These are phyloP conservation scores for Xenopus petersii DNA, from an alignment of 2,797 vertebrate genomes.

Conservation along the genomic window DNA sequence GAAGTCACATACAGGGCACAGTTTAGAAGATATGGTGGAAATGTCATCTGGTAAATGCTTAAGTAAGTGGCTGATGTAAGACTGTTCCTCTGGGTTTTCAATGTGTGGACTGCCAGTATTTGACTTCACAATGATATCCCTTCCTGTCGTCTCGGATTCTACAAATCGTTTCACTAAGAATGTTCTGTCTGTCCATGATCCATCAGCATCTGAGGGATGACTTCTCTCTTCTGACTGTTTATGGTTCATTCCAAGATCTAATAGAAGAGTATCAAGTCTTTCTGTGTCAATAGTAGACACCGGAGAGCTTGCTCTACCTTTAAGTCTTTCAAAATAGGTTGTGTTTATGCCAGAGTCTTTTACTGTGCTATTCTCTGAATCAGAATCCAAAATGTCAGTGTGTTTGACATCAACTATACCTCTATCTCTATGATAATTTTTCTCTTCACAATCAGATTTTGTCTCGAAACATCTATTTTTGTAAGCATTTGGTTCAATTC, in stretches of 20 bases:
- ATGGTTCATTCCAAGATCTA: slow-evolving; percentile 16
- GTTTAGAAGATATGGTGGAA: background rate
- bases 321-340: slow-evolving; percentile 2
- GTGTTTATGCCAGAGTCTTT: background rate
- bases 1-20: background rate
- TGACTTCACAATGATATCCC: background rate
- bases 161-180: background rate
- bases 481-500: background rate
- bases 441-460: background rate
- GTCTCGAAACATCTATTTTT: background rate
- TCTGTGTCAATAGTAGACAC: slow-evolving; percentile 17
- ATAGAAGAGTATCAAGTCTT: slow-evolving; percentile 13
- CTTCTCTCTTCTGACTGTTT: slow-evolving; percentile 29
- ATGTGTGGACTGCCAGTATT: background rate
- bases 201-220: background rate
- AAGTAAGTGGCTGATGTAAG: background rate
- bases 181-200: background rate
- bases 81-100: slow-evolving; percentile 1
- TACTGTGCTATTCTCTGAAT: background rate
- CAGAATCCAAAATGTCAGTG: slow-evolving; percentile 12
- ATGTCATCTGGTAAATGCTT: slow-evolving; percentile 1
- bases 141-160: background rate
- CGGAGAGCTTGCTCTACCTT: background rate
- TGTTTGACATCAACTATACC: background rate
- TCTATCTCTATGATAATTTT: slow-evolving; percentile 10